Conservation (phyloP, 1,140 invertebrate species). For the roundworm (Caenorhabditis elegans) region DNA sequence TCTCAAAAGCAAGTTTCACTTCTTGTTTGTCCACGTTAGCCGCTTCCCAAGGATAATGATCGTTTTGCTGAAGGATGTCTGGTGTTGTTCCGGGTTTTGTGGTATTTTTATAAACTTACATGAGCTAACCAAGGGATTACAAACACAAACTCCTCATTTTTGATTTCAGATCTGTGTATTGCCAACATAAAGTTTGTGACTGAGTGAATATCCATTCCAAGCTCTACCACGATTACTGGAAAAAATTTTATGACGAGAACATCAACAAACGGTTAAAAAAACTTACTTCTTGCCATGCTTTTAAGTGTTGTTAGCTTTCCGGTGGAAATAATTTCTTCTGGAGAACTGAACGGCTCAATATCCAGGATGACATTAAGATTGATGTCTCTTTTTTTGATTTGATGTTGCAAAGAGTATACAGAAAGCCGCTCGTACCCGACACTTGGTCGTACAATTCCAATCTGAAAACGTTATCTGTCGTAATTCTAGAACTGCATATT, state of each 20-base stretch:
- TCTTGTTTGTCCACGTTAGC: slow-evolving; percentile 63
- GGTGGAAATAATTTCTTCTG: slow-evolving; percentile 63
- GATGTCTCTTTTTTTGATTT: slow-evolving; percentile 59
- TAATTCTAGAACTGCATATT: not conserved
- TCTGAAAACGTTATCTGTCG: slow-evolving; percentile 40
- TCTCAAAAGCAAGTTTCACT: slow-evolving; percentile 59
- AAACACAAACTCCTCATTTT: slow-evolving; percentile 62
- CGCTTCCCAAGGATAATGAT: slow-evolving; percentile 66
- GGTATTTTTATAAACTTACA: slow-evolving; percentile 42
- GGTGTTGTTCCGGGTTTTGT: not conserved
- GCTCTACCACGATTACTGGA: slow-evolving; percentile 59
- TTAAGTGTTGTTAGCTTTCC: slow-evolving; percentile 58
- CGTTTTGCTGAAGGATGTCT: slow-evolving; percentile 56
- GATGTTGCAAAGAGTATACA: slow-evolving; percentile 60
- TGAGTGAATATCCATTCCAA: slow-evolving; percentile 65
- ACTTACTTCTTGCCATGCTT: slow-evolving; percentile 58
- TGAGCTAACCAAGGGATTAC: slow-evolving; percentile 64
- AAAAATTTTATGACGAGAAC: not conserved
- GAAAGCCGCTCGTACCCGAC: slow-evolving; percentile 60
- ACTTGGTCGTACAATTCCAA: slow-evolving; percentile 57
- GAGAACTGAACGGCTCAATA: slow-evolving; percentile 61
- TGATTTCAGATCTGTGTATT: slow-evolving; percentile 56
- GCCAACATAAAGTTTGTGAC: slow-evolving; percentile 60
- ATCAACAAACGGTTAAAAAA: not conserved
- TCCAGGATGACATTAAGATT: slow-evolving; percentile 61